Conservation (phyloP, 2,797 vertebrate genomes). For the Malurus leucopterus region DNA sequence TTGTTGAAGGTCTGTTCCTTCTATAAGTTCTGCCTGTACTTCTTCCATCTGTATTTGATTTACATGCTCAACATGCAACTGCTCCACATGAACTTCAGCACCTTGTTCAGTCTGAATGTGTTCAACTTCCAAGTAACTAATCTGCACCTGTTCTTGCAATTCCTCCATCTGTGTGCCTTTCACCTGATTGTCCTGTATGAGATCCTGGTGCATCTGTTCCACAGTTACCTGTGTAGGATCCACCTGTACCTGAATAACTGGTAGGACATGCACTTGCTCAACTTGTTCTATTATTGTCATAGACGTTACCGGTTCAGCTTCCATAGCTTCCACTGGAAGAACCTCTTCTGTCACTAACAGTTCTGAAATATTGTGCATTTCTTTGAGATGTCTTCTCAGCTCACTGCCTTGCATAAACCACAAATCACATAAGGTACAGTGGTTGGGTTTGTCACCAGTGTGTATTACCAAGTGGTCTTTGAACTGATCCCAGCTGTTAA, state of each 20-base stretch:
- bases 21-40: slow-evolving; percentile 74
- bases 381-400: slow-evolving; percentile 84
- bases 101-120: slow-evolving; percentile 81
- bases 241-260: slow-evolving; percentile 85
- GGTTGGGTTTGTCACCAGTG: slow-evolving; percentile 90
- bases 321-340: slow-evolving; percentile 73
- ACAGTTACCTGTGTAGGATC: slow-evolving; percentile 85
- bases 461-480: no score
- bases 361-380: slow-evolving; percentile 82
- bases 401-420: slow-evolving; percentile 96
- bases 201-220: slow-evolving; percentile 82
- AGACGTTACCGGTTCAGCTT: slow-evolving; percentile 77
- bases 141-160: slow-evolving; percentile 84
- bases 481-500: no score
- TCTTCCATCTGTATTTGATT: slow-evolving; percentile 82
- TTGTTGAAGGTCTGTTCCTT: slow-evolving; percentile 65
- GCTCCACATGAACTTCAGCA: slow-evolving; percentile 78
- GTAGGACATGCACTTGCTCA: slow-evolving; percentile 83
- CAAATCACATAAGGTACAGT: slow-evolving; percentile 94
- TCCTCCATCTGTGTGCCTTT: slow-evolving; percentile 69
- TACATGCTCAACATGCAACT: slow-evolving; percentile 78
- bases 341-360: slow-evolving; percentile 76
- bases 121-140: slow-evolving; percentile 83
- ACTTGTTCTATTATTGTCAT: slow-evolving; percentile 83
- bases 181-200: slow-evolving; percentile 81